phyloP scores from a whole-genome alignment of 2,888 invertebrate species.

The Campopleginae sp. region DNA sequence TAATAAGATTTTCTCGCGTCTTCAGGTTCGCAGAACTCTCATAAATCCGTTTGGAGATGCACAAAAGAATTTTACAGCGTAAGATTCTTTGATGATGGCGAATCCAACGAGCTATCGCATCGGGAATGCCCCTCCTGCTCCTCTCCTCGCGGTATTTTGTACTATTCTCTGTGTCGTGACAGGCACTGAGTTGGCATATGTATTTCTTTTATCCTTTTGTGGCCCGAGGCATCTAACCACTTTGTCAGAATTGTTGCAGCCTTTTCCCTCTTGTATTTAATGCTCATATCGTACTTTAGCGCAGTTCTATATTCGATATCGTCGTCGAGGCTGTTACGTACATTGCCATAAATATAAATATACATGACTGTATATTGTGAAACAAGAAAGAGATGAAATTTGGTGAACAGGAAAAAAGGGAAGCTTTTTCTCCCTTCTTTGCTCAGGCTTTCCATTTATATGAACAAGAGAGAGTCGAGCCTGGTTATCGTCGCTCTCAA shows the following conservation, averaged over 20 bases:
- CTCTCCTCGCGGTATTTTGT: background rate
- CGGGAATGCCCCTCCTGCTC: background rate
- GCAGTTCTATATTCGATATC: constrained; percentile 25
- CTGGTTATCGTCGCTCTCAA: constrained; percentile 53
- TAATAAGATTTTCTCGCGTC: background rate
- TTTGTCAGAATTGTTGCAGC: constrained; percentile 31
- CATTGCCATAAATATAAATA: background rate
- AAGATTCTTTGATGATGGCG: constrained; percentile 2
- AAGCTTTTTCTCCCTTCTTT: constrained; percentile 15
- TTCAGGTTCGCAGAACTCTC: background rate
- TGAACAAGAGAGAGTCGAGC: constrained; percentile 31
- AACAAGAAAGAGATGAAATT: constrained; percentile 22
- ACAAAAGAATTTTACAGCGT: constrained; percentile 24
- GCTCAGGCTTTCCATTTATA: constrained; percentile 21
- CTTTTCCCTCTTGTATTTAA: constrained; percentile 13
- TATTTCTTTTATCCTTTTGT: constrained; percentile 17
- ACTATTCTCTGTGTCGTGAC: background rate
- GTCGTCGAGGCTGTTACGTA: constrained; percentile 15
- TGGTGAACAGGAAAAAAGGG: constrained; percentile 6
- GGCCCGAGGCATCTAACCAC: constrained; percentile 27
- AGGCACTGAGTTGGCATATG: background rate
- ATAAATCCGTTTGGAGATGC: constrained; percentile 26
- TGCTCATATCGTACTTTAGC: constrained; percentile 22
- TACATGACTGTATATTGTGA: background rate
- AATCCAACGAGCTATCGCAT: constrained; percentile 19